Percentiles rank a stretch among this genome's conserved stretches.
Conservation (phyloP, 2,888 invertebrate genomes). For the Hypercompe scribonia region DNA sequence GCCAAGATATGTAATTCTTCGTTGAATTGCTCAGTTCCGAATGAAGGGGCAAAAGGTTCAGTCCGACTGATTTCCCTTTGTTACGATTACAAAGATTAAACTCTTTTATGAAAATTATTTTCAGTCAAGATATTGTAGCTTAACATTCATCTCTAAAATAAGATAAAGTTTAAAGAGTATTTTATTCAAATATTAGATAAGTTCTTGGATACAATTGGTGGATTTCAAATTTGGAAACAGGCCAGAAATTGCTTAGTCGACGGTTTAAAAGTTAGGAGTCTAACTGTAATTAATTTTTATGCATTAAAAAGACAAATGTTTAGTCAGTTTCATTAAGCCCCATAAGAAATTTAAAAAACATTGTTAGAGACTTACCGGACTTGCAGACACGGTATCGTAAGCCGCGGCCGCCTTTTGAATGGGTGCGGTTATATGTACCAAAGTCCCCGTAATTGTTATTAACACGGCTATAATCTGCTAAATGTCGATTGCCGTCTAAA, state of each 20-base stretch:
- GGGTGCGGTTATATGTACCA: constrained; percentile 77
- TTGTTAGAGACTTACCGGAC: constrained; percentile 73
- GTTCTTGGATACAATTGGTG: constrained; percentile 24
- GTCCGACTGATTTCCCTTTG: constrained; percentile 48
- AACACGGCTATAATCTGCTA: constrained; percentile 85
- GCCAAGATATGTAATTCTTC: constrained; percentile 49
- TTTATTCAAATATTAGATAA: constrained; percentile 32
- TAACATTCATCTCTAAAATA: constrained; percentile 40
- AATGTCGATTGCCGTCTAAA: constrained; percentile 88
- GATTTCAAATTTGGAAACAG: constrained; percentile 42
- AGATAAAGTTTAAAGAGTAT: constrained; percentile 26
- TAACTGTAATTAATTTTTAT: constrained; percentile 4
- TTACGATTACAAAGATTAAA: constrained; percentile 49
- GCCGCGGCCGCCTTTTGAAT: constrained; percentile 81
- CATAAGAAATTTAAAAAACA: neutral
- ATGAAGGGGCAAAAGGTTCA: constrained; percentile 43
- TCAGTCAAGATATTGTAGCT: constrained; percentile 27
- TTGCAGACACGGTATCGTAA: constrained; percentile 81
- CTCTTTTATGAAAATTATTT: constrained; percentile 54
- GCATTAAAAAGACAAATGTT: constrained; percentile 10
- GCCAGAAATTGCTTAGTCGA: constrained; percentile 40
- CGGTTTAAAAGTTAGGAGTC: constrained; percentile 38
- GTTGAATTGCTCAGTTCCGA: constrained; percentile 44
- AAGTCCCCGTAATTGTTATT: constrained; percentile 86
- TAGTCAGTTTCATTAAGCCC: neutral